Percentiles rank a stretch among this genome's conserved stretches.
Conservation (phyloP, 2,888 invertebrate species). For the Plebejus argus region DNA sequence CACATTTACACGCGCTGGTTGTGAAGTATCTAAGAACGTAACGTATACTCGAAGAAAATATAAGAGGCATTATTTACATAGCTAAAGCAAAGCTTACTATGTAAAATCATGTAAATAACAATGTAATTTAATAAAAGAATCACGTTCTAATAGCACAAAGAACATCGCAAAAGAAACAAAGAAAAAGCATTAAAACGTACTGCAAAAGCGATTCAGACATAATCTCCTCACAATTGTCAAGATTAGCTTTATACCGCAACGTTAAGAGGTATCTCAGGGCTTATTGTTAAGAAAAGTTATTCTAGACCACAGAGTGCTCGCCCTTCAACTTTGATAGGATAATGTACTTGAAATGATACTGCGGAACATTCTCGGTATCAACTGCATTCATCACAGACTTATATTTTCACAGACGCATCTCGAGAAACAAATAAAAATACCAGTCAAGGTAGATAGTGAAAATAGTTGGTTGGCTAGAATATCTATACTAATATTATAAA, state of each 20-base stretch:
- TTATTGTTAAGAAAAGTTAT: constrained; percentile 34
- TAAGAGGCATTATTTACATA: not conserved
- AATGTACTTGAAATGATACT: constrained; percentile 42
- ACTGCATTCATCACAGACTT: constrained; percentile 24
- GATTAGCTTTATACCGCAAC: constrained; percentile 32
- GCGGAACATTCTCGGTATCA: constrained; percentile 44
- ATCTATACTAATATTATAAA: too few relatives aligned
- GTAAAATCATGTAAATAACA: not conserved
- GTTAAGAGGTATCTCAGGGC: constrained; percentile 27
- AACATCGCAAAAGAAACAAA: constrained; percentile 37
- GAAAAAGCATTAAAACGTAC: constrained; percentile 17
- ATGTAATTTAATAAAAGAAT: constrained; percentile 7
- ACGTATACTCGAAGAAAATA: not conserved
- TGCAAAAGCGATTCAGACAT: constrained; percentile 28
- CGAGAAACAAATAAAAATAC: not conserved
- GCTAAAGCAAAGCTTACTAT: not conserved
- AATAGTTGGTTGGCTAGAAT: not conserved
- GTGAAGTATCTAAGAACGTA: not conserved
- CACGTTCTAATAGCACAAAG: constrained; percentile 13
- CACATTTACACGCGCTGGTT: not conserved
- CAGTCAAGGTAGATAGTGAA: not conserved
- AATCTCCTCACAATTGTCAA: constrained; percentile 29
- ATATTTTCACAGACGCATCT: not conserved
- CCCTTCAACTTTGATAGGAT: constrained; percentile 36
- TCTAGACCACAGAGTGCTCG: constrained; percentile 32